phyloP scores from a whole-genome alignment of 2,113 vertebrate species.

The Entelurus aequoreus region DNA sequence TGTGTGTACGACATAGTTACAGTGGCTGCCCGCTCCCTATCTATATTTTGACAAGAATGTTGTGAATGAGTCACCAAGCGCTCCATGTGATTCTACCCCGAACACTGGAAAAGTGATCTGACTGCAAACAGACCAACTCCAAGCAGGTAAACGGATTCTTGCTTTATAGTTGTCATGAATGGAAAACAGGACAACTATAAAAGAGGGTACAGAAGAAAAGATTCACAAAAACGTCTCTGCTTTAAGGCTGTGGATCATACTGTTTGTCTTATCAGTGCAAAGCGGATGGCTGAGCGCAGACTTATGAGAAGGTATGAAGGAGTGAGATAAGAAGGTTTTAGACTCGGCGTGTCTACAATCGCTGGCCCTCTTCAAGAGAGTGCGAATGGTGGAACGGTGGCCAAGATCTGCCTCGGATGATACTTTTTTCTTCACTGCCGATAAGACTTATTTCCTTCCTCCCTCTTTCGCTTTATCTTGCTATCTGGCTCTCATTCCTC shows the following conservation, averaged over 20 bases:
- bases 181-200: constrained; percentile 30
- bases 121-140: constrained; percentile 39
- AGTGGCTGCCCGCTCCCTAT: background rate
- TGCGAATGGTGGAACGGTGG: constrained; percentile 39
- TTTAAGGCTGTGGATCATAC: constrained; percentile 34
- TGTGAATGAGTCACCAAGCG: constrained; percentile 19
- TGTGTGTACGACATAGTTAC: background rate
- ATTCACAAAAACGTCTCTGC: background rate
- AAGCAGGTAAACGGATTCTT: constrained; percentile 20
- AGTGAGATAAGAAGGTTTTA: constrained; percentile 53
- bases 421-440: constrained; percentile 20
- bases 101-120: constrained; percentile 39
- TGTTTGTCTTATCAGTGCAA: constrained; percentile 52
- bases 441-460: constrained; percentile 34
- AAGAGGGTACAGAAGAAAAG: constrained; percentile 29
- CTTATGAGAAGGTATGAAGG: constrained; percentile 55
- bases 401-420: constrained; percentile 51
- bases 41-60: constrained; percentile 24
- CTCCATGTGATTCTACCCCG: constrained; percentile 40
- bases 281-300: constrained; percentile 50
- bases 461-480: constrained; percentile 14
- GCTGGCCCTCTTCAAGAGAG: constrained; percentile 34
- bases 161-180: constrained; percentile 45
- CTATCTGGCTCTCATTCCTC: constrained; percentile 9
- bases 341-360: constrained; percentile 45